Base-by-base conservation (phyloP, 2,888 invertebrate genomes). In the Arge pagana region DNA sequence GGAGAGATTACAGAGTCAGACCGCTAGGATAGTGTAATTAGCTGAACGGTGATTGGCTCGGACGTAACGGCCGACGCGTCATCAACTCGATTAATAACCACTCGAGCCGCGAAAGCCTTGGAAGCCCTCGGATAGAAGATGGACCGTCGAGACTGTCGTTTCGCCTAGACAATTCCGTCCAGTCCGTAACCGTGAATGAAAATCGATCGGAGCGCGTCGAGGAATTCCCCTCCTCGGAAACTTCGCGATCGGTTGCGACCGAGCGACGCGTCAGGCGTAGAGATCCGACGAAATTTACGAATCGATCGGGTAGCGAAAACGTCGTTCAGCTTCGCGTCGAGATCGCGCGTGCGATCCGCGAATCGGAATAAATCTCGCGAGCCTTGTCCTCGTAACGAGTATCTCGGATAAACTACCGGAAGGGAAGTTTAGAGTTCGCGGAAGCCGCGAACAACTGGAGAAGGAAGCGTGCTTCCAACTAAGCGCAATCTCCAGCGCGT, bases 381-480 rank as follows among this genome's bases (percentile, higher is more conserved):
- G 28, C 28, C 28, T 7, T 28, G 7, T 28, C 28, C 28, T 28
- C 28, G 28, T 7, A 10, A 10, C 28, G 28, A 28, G 28, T 10
- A 28, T 10, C 28, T 10, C n/a, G 43, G 43, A 45, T 45, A 45
- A 45, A 45, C 43, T 45, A 19, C 43, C 31, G 43, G 43, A 45
- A 67, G 64, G 68, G 67, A 72, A 72, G 62, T 71, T 69, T 67
- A 66, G 64, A 65, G 56, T 61, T 61, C 60, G 61, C 60, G 64
- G 74, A 73, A 74, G 73, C 74, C 74, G 72, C 70, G 65, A 75
- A 72, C 71, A 72, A 73, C 70, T 69, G 69, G 71, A 70, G n/a
- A n/a, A n/a, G 74, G 72, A 74, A 73, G 74, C 73, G 75, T 74
- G 72, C 64, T 68, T 75, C 75, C 76, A 76, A 76, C 75, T 76